Conservation (phyloP, 2,797 vertebrate species). For the Eupleurogrammus muticus region DNA sequence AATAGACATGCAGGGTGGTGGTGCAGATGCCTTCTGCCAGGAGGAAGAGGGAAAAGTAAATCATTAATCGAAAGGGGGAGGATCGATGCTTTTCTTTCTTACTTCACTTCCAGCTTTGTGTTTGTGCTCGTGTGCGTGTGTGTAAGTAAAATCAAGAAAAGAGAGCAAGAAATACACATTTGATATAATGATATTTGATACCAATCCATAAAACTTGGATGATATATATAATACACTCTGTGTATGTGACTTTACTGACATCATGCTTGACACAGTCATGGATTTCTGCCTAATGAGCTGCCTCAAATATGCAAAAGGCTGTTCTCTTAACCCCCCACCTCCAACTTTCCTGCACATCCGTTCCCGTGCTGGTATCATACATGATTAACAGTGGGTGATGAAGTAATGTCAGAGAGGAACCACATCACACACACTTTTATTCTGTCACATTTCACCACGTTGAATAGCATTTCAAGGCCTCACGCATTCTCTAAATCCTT, state of each 20-base stretch:
- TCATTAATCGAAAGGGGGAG: slow-evolving; percentile 33
- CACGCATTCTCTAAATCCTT: slow-evolving; percentile 54
- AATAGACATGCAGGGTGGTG: neutral
- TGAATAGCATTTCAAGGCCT: slow-evolving; percentile 56
- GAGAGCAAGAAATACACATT: slow-evolving; percentile 9
- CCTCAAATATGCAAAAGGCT: neutral
- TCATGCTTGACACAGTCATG: neutral
- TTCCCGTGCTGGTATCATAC: slow-evolving; percentile 4
- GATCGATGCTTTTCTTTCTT: slow-evolving; percentile 17
- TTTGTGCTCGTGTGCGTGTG: slow-evolving; percentile 15
- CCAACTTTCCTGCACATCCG: neutral
- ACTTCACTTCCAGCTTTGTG: slow-evolving; percentile 27
- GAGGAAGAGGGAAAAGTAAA: slow-evolving; percentile 37
- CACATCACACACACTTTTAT: slow-evolving; percentile 27
- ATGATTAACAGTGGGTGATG: slow-evolving; percentile 19
- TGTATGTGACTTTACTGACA: neutral
- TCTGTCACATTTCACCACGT: slow-evolving; percentile 46
- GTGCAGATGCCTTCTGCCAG: slow-evolving; percentile 27
- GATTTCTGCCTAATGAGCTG: neutral
- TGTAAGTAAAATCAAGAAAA: neutral
- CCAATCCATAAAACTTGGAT: neutral
- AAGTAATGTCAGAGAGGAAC: slow-evolving; percentile 32
- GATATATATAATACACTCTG: neutral
- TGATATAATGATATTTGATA: neutral
- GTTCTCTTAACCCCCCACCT: neutral